A percentile compares a stretch with the other conserved stretches of the same genome.
Conservation (phyloP, 2,888 invertebrate species). For the Leistus spinibarbis region DNA sequence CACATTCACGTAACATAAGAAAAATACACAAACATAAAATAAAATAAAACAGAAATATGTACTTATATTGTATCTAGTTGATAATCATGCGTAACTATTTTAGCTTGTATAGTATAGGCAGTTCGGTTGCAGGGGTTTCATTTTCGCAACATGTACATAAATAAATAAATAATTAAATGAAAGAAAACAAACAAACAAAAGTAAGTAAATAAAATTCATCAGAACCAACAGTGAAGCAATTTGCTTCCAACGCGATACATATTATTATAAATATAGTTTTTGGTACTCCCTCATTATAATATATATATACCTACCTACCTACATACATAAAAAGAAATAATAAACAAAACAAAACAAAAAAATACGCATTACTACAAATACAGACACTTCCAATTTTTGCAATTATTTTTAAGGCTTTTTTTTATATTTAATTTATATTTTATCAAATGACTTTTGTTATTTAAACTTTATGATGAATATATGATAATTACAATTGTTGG, state of each 20-base stretch:
- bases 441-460: constrained; percentile 58
- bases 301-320: constrained; percentile 16
- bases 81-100: constrained; percentile 31
- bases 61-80: constrained; percentile 57
- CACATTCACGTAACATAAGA: constrained; percentile 13
- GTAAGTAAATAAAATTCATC: not conserved
- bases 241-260: constrained; percentile 18
- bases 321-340: not conserved
- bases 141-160: constrained; percentile 11
- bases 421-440: constrained; percentile 56
- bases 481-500: constrained; percentile 60
- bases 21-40: not conserved
- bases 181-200: not conserved
- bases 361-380: constrained; percentile 13
- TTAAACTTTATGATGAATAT: constrained; percentile 57
- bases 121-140: constrained; percentile 31
- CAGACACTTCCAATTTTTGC: constrained; percentile 34
- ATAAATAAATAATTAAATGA: not conserved
- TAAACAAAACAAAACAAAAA: constrained; percentile 2
- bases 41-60: constrained; percentile 52
- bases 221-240: constrained; percentile 13
- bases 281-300: constrained; percentile 25
- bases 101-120: constrained; percentile 37
- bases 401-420: constrained; percentile 50
- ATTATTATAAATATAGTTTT: constrained; percentile 20